Percentiles rank a stretch among this genome's conserved stretches.
These are phyloP conservation scores for Elgaria multicarinata DNA, from an alignment of 2,113 vertebrate genomes.

Conservation along the genomic window DNA sequence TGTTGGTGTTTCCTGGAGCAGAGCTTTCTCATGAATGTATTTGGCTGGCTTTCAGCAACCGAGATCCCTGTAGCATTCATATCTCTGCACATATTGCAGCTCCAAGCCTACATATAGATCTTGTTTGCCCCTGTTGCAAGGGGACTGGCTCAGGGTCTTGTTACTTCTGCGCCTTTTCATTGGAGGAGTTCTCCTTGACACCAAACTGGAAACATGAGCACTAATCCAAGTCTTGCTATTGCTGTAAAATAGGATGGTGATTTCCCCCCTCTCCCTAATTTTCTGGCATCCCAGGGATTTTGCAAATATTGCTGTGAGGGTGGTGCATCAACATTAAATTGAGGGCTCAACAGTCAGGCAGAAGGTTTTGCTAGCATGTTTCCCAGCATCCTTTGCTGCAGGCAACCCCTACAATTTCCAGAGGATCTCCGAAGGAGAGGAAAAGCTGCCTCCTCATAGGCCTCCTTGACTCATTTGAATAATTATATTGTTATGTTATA, in stretches of 20 bases:
- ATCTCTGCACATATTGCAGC: not conserved
- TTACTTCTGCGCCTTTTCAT: not conserved
- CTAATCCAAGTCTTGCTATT: not conserved
- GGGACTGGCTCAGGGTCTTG: not conserved
- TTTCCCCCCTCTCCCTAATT: not conserved
- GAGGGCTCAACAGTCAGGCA: not conserved
- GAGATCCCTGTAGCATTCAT: not conserved
- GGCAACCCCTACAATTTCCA: not conserved
- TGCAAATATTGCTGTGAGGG: not conserved
- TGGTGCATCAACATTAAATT: not conserved
- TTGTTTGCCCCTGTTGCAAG: not conserved
- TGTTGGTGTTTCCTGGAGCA: not conserved
- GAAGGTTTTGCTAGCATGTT: not conserved
- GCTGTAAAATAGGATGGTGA: not conserved
- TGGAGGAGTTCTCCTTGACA: not conserved
- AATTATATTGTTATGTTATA: not conserved
- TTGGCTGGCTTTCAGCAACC: not conserved
- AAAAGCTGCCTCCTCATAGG: not conserved
- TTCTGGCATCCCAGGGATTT: not conserved
- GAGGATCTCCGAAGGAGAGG: not conserved
- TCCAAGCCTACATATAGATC: not conserved
- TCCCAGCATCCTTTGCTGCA: not conserved
- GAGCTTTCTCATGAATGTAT: not conserved
- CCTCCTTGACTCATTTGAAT: not conserved
- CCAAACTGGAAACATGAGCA: not conserved